phyloP scores from a whole-genome alignment of 1,140 invertebrate species.

The Vollenhovia emeryi region DNA sequence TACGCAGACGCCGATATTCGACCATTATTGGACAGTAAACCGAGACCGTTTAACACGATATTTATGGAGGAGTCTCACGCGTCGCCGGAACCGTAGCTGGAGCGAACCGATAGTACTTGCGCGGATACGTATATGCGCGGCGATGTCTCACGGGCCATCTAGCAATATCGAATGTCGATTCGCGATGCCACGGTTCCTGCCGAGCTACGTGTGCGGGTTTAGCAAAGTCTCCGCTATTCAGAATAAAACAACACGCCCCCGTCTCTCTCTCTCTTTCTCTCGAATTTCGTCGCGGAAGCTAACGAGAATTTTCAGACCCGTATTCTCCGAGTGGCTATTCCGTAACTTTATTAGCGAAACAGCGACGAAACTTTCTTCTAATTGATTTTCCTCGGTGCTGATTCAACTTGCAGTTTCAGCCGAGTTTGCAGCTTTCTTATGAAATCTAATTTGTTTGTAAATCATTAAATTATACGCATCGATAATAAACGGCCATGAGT shows the following conservation, averaged over 20 bases:
- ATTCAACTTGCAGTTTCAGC: slow-evolving; percentile 25
- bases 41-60: slow-evolving; percentile 81
- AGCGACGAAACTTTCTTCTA: slow-evolving; percentile 44
- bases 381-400: slow-evolving; percentile 46
- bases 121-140: slow-evolving; percentile 15
- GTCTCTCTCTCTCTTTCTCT: too few relatives aligned
- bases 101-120: slow-evolving; percentile 68
- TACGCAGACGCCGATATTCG: slow-evolving; percentile 76
- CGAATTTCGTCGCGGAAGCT: neutral
- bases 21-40: slow-evolving; percentile 81
- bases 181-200: neutral
- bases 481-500: slow-evolving; percentile 20
- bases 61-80: slow-evolving; percentile 77
- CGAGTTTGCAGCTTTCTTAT: slow-evolving; percentile 24
- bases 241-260: neutral
- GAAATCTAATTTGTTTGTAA: slow-evolving; percentile 45
- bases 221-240: neutral
- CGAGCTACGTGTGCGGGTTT: neutral
- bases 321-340: slow-evolving; percentile 14
- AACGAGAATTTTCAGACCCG: slow-evolving; percentile 29
- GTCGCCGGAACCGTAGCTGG: slow-evolving; percentile 63
- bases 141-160: slow-evolving; percentile 77
- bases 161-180: slow-evolving; percentile 76
- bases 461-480: slow-evolving; percentile 39
- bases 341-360: slow-evolving; percentile 45